A percentile compares a stretch with the other conserved stretches of the same genome.
Conservation (phyloP, 2,888 invertebrate species). For the Lasius fuliginosus region DNA sequence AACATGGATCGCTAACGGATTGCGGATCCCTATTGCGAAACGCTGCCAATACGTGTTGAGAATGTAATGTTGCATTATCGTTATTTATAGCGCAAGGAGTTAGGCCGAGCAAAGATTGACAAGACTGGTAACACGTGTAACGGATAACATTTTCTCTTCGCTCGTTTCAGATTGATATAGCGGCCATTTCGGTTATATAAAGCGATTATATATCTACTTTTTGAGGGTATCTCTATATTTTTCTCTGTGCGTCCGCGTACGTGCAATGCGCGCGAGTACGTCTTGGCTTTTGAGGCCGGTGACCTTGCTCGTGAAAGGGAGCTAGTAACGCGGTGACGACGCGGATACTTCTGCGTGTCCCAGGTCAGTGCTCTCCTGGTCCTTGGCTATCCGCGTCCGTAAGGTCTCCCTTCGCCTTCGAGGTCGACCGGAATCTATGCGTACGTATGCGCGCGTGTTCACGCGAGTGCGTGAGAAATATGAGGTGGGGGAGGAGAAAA, state of each 20-base stretch:
- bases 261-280: slow-evolving; percentile 71
- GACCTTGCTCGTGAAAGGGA: slow-evolving; percentile 79
- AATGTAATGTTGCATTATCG: slow-evolving; percentile 13
- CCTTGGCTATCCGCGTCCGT: slow-evolving; percentile 75
- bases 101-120: neutral
- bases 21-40: slow-evolving; percentile 5
- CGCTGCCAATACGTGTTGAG: slow-evolving; percentile 11
- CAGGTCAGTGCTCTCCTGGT: slow-evolving; percentile 78
- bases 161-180: neutral
- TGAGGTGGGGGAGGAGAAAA: slow-evolving; percentile 61
- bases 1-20: slow-evolving; percentile 29
- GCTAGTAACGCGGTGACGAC: slow-evolving; percentile 68
- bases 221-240: slow-evolving; percentile 34
- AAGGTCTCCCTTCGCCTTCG: slow-evolving; percentile 78
- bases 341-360: slow-evolving; percentile 67
- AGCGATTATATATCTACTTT: neutral
- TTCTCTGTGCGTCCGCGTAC: slow-evolving; percentile 72
- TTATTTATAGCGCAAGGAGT: slow-evolving; percentile 9
- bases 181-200: neutral
- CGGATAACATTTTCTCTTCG: neutral
- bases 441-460: slow-evolving; percentile 69
- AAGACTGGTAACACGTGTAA: neutral
- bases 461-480: slow-evolving; percentile 72
- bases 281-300: slow-evolving; percentile 75
- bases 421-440: slow-evolving; percentile 76